Percentiles rank a stretch among this genome's conserved stretches.
Evolutionary conservation across 1,140 invertebrate genomes (phyloP).

Genomic region (Sitobion miscanthi): DNA sequence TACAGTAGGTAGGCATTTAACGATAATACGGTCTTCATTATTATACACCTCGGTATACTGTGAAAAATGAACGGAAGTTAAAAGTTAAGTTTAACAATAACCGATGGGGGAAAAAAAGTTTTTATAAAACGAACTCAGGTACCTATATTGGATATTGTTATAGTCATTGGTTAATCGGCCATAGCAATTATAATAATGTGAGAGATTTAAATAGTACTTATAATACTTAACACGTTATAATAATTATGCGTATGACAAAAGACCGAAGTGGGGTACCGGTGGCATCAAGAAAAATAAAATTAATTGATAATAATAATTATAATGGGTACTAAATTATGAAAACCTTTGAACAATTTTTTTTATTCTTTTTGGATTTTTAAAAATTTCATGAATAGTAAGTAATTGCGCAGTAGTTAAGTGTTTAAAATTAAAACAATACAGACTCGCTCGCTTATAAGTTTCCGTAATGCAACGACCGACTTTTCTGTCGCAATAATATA

Average conservation of each 20-base stretch:
- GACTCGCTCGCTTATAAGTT: neutral
- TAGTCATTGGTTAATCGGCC: neutral
- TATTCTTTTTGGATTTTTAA: neutral
- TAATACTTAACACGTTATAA: too few relatives aligned
- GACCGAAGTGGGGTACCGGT: too few relatives aligned
- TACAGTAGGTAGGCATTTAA: neutral
- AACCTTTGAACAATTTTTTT: neutral
- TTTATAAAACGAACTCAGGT: neutral
- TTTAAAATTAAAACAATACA: neutral
- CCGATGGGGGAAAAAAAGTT: neutral
- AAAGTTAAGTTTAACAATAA: neutral
- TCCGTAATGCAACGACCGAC: neutral
- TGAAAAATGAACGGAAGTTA: too few relatives aligned
- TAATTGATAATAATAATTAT: too few relatives aligned
- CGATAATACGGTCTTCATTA: neutral
- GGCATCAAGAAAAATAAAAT: too few relatives aligned
- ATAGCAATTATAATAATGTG: neutral
- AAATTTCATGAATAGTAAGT: neutral
- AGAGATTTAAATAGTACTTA: neutral
- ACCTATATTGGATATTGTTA: neutral
- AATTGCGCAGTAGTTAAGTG: too few relatives aligned
- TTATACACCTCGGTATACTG: neutral
- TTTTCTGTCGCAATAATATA: too few relatives aligned
- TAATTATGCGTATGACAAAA: neutral
- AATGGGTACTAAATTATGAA: neutral